Percentiles rank a stretch among this genome's conserved stretches.
These are phyloP conservation scores for human (Homo sapiens) DNA, from an alignment of 2,113 vertebrate species.

Conservation along the genomic window GRCh38 chr13:21505501-21506000, in stretches of 20 bases:
- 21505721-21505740: not conserved
- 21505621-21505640: not conserved
- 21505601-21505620: not conserved
- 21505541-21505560: not conserved
- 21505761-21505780: not conserved
- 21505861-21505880: not conserved
- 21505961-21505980: not conserved
- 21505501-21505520: not conserved
- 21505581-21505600: not conserved
- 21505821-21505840: not conserved
- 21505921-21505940: too few relatives aligned
- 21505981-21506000: not conserved
- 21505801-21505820: not conserved
- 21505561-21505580: not conserved
- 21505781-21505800: not conserved
- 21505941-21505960: not conserved
- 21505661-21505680: not conserved
- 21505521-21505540: not conserved
- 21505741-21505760: not conserved
- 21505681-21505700: not conserved
- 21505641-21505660: not conserved
- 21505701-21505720: not conserved
- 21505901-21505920: not conserved
- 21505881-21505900: not conserved
- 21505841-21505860: not conserved